Evolutionary conservation across 2,113 vertebrate species (phyloP).

Genomic region (Xyliphius kryptos): DNA sequence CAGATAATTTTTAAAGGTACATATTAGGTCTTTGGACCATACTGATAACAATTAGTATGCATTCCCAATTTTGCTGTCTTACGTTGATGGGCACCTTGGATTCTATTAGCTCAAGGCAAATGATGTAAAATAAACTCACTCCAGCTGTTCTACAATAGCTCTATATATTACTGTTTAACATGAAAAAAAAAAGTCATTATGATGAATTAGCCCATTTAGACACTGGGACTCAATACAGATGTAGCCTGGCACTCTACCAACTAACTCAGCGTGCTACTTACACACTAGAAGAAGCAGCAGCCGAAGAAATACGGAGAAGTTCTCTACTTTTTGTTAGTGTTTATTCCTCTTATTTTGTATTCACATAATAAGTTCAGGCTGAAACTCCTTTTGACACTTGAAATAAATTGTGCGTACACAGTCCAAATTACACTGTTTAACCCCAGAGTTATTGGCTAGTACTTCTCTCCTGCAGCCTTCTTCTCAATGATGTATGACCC

Average conservation of each 20-base stretch:
- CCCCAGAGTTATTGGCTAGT: too few species aligned
- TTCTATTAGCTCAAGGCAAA: background rate
- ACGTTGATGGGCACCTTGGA: too few species aligned
- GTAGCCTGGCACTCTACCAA: slow-evolving; percentile 5
- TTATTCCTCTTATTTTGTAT: too few species aligned
- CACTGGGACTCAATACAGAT: background rate
- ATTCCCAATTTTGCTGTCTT: too few species aligned
- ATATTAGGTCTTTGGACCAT: too few species aligned
- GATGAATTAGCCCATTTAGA: slow-evolving; percentile 9
- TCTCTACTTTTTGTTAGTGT: slow-evolving; percentile 12
- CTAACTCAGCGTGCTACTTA: background rate
- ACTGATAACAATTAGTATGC: too few species aligned
- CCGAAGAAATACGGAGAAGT: too few species aligned
- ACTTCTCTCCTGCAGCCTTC: slow-evolving; percentile 56
- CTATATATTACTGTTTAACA: background rate
- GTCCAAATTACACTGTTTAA: slow-evolving; percentile 77
- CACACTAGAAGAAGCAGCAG: too few species aligned
- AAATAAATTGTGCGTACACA: slow-evolving; percentile 71
- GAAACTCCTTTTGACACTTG: slow-evolving; percentile 58
- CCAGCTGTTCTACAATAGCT: background rate
- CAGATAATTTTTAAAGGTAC: too few species aligned
- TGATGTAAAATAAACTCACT: background rate
- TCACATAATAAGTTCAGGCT: slow-evolving; percentile 54
- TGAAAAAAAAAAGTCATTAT: background rate
- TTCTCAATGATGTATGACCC: slow-evolving; percentile 67